A percentile compares a stretch with the other conserved stretches of the same genome.
phyloP scores from a whole-genome alignment of 2,113 vertebrate species.

The Astatoreochromis straeleni region DNA sequence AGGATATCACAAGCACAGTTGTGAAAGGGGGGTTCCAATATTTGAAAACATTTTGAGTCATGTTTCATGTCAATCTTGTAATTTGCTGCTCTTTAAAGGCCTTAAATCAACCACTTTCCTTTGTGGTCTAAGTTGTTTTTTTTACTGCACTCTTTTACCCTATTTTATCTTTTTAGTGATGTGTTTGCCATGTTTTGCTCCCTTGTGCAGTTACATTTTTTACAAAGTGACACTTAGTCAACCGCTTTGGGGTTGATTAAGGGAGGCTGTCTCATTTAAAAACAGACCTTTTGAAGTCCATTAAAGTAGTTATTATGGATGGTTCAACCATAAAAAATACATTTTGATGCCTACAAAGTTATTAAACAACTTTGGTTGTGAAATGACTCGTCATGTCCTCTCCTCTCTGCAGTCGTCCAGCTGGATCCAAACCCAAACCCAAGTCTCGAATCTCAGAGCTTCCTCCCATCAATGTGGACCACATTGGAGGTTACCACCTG shows the following conservation, averaged over 20 bases:
- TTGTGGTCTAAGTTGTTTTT: background rate
- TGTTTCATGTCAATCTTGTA: background rate
- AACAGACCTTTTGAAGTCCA: background rate
- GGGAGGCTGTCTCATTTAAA: background rate
- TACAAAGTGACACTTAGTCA: background rate
- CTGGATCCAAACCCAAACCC: slow-evolving; percentile 81
- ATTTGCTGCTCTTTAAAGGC: background rate
- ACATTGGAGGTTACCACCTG: slow-evolving; percentile 92
- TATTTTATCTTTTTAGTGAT: background rate
- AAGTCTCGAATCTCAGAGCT: slow-evolving; percentile 92
- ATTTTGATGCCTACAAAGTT: background rate
- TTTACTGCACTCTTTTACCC: background rate
- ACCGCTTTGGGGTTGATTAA: background rate
- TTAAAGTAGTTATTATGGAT: background rate
- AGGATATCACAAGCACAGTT: background rate
- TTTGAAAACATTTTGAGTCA: background rate
- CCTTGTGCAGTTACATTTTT: background rate
- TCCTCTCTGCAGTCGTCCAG: slow-evolving; percentile 76
- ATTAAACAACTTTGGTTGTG: background rate
- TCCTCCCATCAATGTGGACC: slow-evolving; percentile 84
- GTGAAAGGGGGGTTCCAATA: background rate
- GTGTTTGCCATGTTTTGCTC: background rate
- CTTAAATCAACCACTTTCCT: background rate
- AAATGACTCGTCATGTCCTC: background rate
- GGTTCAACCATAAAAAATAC: background rate